A percentile compares a stretch with the other conserved stretches of the same genome.
Conservation (phyloP, 2,888 invertebrate species). For the Troglohyphantes excavatus region DNA sequence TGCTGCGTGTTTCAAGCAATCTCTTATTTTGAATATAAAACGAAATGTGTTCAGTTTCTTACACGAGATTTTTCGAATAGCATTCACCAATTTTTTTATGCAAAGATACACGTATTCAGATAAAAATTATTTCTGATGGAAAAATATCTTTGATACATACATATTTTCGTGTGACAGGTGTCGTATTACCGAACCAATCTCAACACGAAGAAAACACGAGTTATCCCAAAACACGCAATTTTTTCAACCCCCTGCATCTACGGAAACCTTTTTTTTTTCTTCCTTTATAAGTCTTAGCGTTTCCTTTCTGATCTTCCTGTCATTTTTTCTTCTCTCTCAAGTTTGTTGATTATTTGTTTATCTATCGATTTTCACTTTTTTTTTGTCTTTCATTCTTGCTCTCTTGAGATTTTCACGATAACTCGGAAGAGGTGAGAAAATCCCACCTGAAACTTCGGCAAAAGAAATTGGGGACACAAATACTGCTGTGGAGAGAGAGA, state of each 20-base stretch:
- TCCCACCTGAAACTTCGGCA: constrained; percentile 54
- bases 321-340: background rate
- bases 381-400: no score
- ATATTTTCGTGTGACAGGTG: background rate
- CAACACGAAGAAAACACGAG: background rate
- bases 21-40: no score
- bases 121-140: background rate
- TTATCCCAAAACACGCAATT: background rate
- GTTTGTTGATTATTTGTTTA: constrained; percentile 22
- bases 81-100: no score
- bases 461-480: constrained; percentile 54
- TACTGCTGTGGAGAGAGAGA: constrained; percentile 49
- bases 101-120: background rate
- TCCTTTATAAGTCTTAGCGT: constrained; percentile 35
- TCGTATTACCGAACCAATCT: background rate
- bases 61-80: no score
- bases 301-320: constrained; percentile 15
- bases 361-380: constrained; percentile 21
- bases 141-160: background rate
- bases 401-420: constrained; percentile 29
- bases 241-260: background rate
- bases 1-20: no score
- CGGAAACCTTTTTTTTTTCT: background rate
- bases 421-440: constrained; percentile 24
- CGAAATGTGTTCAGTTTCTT: no score